phyloP scores from a whole-genome alignment of 2,888 invertebrate genomes.

The Anodontia alba region DNA sequence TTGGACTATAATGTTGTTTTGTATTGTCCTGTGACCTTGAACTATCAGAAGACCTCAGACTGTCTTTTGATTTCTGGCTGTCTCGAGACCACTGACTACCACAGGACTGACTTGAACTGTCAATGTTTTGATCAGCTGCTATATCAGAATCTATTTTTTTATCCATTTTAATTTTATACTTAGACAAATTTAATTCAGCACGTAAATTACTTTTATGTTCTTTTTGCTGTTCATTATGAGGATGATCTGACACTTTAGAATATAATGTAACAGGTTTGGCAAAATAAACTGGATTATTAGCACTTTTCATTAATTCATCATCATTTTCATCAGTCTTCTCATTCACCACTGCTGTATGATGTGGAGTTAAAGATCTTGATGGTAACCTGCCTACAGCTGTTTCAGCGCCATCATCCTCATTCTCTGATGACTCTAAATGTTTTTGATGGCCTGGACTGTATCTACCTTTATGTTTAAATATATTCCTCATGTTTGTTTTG shows the following conservation, averaged over 20 bases:
- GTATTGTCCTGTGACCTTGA: constrained; percentile 4
- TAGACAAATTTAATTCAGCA: constrained; percentile 42
- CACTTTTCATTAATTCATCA: constrained; percentile 4
- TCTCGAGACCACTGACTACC: background rate
- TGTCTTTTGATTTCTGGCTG: constrained; percentile 10
- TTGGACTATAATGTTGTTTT: background rate
- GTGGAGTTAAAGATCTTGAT: background rate
- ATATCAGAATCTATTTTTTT: background rate
- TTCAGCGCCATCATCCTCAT: background rate
- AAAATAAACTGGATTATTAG: constrained; percentile 13
- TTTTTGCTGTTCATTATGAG: background rate
- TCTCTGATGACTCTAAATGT: background rate
- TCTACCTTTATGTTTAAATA: constrained; percentile 62
- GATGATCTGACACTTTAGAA: background rate
- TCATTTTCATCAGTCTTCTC: background rate
- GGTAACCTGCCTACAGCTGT: background rate
- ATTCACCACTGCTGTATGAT: background rate
- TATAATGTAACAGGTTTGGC: constrained; percentile 34
- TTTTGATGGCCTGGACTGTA: constrained; percentile 44
- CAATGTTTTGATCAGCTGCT: background rate
- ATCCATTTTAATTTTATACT: constrained; percentile 35
- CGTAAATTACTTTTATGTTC: constrained; percentile 38
- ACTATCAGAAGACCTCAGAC: background rate
- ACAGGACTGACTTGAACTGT: background rate
- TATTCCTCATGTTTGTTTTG: constrained; percentile 55